phyloP scores from a whole-genome alignment of 2,113 vertebrate genomes.

The Aepyceros melampus region DNA sequence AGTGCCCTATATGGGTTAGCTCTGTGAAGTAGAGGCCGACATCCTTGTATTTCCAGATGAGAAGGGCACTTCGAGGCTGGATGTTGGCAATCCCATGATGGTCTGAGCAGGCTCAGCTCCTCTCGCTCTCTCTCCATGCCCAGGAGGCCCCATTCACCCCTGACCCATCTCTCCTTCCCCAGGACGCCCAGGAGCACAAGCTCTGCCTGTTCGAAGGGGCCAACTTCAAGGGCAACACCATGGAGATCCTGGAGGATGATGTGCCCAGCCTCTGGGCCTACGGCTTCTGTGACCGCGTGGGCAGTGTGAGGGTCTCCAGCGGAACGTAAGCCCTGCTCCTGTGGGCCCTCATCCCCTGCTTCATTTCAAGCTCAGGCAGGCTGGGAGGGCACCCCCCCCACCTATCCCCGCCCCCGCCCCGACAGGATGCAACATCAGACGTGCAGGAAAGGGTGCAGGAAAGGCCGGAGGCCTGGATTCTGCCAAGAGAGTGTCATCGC shows the following conservation, averaged over 20 bases:
- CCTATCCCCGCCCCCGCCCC: fast-evolving
- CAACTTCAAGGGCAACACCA: slow-evolving; percentile 96
- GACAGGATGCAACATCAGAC: fast-evolving
- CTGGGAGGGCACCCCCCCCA: background rate
- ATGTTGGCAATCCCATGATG: fast-evolving
- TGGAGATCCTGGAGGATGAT: slow-evolving; percentile 94
- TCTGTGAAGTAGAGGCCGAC: fast-evolving
- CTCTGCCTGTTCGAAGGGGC: slow-evolving; percentile 92
- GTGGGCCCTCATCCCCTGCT: fast-evolving
- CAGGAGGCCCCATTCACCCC: fast-evolving
- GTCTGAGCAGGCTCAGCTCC: background rate
- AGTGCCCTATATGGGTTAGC: background rate
- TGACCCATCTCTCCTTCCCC: background rate
- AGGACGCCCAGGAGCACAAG: slow-evolving; percentile 93
- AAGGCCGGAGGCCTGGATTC: fast-evolving
- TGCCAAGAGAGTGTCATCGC: background rate
- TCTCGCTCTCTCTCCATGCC: background rate
- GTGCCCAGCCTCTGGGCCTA: slow-evolving; percentile 95
- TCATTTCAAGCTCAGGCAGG: background rate
- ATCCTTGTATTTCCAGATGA: background rate
- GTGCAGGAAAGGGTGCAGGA: background rate
- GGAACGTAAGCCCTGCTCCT: slow-evolving; percentile 87
- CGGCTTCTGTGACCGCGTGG: slow-evolving; percentile 94
- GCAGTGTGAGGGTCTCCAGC: slow-evolving; percentile 91
- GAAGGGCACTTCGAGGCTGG: background rate